A percentile compares a stretch with the other conserved stretches of the same genome.
Evolutionary conservation across 2,888 invertebrate genomes (phyloP).

Genomic region (Hydriomena furcata): DNA sequence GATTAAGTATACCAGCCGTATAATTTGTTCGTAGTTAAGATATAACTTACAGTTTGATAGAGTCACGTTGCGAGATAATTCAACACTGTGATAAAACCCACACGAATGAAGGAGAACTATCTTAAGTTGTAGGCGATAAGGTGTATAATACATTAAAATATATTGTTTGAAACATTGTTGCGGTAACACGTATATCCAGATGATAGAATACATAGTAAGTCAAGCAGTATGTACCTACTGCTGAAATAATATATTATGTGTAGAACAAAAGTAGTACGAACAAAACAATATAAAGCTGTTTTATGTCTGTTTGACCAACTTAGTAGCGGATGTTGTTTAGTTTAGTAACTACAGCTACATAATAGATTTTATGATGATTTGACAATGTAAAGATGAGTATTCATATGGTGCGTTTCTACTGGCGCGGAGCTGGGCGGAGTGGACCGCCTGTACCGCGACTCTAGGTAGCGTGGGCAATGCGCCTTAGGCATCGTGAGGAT

Average conservation of each 20-base stretch:
- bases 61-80: constrained; percentile 3
- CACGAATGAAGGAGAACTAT: not conserved
- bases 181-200: constrained; percentile 17
- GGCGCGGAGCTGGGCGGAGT: no score
- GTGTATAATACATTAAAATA: not conserved
- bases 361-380: no score
- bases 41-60: constrained; percentile 14
- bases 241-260: no score
- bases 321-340: no score
- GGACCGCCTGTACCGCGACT: no score
- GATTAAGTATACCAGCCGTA: constrained; percentile 8
- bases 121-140: not conserved
- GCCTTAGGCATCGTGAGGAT: no score
- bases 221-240: no score
- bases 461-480: no score
- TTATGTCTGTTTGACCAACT: no score
- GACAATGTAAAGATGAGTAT: no score
- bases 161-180: constrained; percentile 2
- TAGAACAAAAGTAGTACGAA: constrained; percentile 15
- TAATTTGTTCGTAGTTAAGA: constrained; percentile 16
- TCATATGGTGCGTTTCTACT: no score
- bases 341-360: no score
- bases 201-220: constrained; percentile 26
- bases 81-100: not conserved
- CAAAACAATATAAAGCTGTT: not conserved